phyloP scores from a whole-genome alignment of 2,797 vertebrate genomes.

The Parauchenoglanis ngamensis region DNA sequence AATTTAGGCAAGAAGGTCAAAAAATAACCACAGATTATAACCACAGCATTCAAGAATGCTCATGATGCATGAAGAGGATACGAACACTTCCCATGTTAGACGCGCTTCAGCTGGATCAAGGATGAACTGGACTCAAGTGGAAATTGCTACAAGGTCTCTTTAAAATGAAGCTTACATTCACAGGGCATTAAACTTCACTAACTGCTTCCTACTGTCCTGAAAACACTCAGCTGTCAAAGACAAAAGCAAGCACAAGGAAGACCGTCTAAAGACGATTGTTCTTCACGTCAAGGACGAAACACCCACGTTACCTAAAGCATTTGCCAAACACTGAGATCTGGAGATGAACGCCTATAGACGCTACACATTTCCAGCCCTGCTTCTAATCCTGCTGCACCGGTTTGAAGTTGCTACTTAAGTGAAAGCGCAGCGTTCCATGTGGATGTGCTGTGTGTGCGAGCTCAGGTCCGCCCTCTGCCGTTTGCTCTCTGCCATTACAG shows the following conservation, averaged over 20 bases:
- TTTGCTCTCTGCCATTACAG: slow-evolving; percentile 49
- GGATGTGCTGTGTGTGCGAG: neutral
- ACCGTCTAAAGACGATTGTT: neutral
- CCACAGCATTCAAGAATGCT: neutral
- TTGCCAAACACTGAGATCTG: neutral
- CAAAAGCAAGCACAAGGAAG: neutral
- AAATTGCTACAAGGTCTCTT: neutral
- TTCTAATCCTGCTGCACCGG: neutral
- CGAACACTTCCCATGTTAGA: neutral
- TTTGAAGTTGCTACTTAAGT: neutral
- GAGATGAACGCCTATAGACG: neutral
- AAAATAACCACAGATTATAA: neutral
- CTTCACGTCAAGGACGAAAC: neutral
- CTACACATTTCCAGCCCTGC: neutral
- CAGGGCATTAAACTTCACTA: neutral
- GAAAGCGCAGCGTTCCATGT: neutral
- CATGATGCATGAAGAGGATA: neutral
- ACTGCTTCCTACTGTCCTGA: neutral
- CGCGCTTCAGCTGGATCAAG: neutral
- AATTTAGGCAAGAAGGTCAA: neutral
- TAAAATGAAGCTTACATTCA: neutral
- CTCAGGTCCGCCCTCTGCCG: slow-evolving; percentile 68
- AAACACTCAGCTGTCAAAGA: neutral
- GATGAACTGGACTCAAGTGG: neutral
- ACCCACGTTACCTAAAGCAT: neutral